These are phyloP conservation scores for Chaetodon trifascialis DNA, from an alignment of 2,113 vertebrate species.

Conservation along the genomic window DNA sequence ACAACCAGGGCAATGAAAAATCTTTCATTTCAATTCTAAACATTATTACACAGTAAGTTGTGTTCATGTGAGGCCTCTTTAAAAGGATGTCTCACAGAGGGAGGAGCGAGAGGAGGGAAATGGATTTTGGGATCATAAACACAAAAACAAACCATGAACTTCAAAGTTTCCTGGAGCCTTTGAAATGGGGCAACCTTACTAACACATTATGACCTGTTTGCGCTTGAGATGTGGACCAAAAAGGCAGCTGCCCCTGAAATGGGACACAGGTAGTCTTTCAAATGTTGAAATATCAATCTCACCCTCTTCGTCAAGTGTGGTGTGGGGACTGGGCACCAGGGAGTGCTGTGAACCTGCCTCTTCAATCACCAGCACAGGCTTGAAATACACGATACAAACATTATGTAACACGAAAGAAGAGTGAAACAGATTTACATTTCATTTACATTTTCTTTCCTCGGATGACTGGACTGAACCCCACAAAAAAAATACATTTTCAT, in stretches of 20 bases:
- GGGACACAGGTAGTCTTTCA: not conserved
- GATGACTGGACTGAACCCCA: not conserved
- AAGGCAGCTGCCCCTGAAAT: not conserved
- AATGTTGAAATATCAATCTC: slow-evolving; percentile 11
- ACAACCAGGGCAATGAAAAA: not conserved
- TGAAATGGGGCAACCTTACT: not conserved
- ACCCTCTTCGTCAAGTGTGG: slow-evolving; percentile 41
- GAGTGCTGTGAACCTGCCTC: slow-evolving; percentile 48
- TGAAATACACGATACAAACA: slow-evolving; percentile 22
- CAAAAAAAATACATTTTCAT: not conserved
- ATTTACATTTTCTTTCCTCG: not conserved
- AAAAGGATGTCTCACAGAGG: not conserved
- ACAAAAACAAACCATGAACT: not conserved
- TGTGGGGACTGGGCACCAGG: slow-evolving; percentile 44
- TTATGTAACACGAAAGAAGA: not conserved
- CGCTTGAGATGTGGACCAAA: not conserved
- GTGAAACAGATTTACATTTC: not conserved
- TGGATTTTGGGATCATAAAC: not conserved
- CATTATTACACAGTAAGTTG: not conserved
- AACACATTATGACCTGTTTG: not conserved
- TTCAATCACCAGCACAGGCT: slow-evolving; percentile 75
- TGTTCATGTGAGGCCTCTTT: slow-evolving; percentile 1
- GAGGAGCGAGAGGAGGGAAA: not conserved
- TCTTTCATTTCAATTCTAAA: not conserved
- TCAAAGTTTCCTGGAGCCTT: slow-evolving; percentile 6